A percentile compares a stretch with the other conserved stretches of the same genome.
Conservation (phyloP, 1,140 invertebrate genomes). For the Eufriesea mexicana region DNA sequence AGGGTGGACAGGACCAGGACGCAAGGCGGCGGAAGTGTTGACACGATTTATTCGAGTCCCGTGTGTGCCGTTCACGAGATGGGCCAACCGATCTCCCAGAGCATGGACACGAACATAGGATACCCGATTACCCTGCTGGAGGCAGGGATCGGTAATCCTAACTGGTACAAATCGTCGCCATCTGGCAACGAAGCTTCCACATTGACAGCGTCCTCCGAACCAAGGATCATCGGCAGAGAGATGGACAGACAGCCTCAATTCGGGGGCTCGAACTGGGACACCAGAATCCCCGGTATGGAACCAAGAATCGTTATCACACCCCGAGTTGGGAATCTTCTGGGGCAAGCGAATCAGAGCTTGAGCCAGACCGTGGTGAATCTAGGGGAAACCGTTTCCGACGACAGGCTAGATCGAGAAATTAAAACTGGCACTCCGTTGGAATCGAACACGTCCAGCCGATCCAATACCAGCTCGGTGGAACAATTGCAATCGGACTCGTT, state of each 20-base stretch:
- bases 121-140: constrained; percentile 51
- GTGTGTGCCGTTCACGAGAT: constrained; percentile 70
- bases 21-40: constrained; percentile 54
- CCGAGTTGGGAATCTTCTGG: constrained; percentile 62
- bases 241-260: constrained; percentile 9
- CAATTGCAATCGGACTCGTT: not conserved
- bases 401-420: constrained; percentile 45
- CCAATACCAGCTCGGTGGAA: not conserved
- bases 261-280: constrained; percentile 49
- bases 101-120: constrained; percentile 62
- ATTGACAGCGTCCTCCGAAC: constrained; percentile 46
- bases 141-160: constrained; percentile 67
- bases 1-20: constrained; percentile 45
- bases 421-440: not conserved
- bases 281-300: constrained; percentile 9
- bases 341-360: constrained; percentile 56
- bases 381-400: not conserved
- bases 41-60: constrained; percentile 61
- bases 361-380: constrained; percentile 24
- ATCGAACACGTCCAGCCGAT: not conserved
- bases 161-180: constrained; percentile 69
- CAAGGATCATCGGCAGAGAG: constrained; percentile 44
- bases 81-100: constrained; percentile 37
- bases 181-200: constrained; percentile 32
- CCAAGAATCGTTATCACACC: constrained; percentile 69